Evolutionary conservation across 2,797 vertebrate genomes (phyloP), one percentile per base, ranked within the genome.

Genomic region (Oreortyx pictus): DNA sequence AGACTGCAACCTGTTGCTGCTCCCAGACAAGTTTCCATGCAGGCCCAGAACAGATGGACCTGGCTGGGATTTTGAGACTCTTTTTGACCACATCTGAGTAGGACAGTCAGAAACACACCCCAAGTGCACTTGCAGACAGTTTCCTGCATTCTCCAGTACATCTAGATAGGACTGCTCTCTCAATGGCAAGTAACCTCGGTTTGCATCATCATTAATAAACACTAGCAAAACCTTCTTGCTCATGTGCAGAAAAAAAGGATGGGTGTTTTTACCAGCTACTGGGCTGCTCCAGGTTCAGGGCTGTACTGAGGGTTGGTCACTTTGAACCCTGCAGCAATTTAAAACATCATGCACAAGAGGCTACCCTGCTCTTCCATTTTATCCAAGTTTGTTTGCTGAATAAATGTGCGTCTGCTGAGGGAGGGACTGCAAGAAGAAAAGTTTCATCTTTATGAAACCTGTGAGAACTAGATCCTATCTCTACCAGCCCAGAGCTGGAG

Each of bases 401-500:
- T 82, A 84, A 78, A 60, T 23, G 23, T 41, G 71, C 14, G 56
- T 39, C 46, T 84, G 83, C 88, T 62, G 70, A 89, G 54, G 66
- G 59, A 86, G 73, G 10, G 50, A 62, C 35, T 81, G 37, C 23
- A 47, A 67, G 16, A 88, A 82, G 27, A 24, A 65, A 86, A 86
- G 22, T 13, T 16, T 86, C n/a, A 18, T 68, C 43, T 76, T 84
- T 25, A 59, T 18, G 70, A 88, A 39, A 15, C n/a, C 70, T 59
- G 66, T 71, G 70, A 92, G 78, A 84, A 56, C 35, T 19, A 19
- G 50, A 79, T 60, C 67, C 18, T 54, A 31, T 3, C 43, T 50
- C 29, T 84, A 74, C 60, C 80, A 92, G 67, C 50, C 52, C 83
- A 64, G 81, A 91, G 60, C 71, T 88, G 64, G 29, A 3, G 6